Percentiles rank a stretch among this genome's conserved stretches.
phyloP scores from a whole-genome alignment of 2,888 invertebrate genomes.

The Drosophila kanekoi region DNA sequence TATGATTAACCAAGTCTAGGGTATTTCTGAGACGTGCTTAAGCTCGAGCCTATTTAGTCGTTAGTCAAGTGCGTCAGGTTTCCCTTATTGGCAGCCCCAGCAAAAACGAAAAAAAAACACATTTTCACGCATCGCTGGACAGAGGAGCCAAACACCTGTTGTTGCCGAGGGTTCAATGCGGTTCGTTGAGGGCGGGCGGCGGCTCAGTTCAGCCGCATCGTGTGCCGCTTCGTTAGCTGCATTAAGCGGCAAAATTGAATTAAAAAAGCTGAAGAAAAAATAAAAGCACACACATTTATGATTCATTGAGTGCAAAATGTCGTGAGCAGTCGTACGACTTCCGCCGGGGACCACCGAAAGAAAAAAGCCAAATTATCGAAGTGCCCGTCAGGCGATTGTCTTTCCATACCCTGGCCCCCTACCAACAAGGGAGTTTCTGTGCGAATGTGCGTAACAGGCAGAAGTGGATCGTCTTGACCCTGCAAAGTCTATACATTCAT shows the following conservation, averaged over 20 bases:
- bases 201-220: constrained; percentile 9
- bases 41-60: constrained; percentile 2
- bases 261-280: constrained; percentile 29
- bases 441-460: too few species aligned
- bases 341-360: constrained; percentile 44
- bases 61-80: too few species aligned
- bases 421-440: too few species aligned
- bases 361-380: constrained; percentile 35
- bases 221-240: constrained; percentile 63
- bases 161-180: constrained; percentile 29
- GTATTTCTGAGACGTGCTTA: constrained; percentile 11
- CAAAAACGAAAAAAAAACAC: constrained; percentile 19
- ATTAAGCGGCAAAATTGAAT: constrained; percentile 64
- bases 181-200: constrained; percentile 1
- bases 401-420: neutral
- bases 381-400: constrained; percentile 35
- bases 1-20: constrained; percentile 1
- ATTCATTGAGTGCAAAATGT: constrained; percentile 73
- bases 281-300: constrained; percentile 48
- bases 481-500: too few species aligned
- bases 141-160: constrained; percentile 67
- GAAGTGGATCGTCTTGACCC: too few species aligned
- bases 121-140: constrained; percentile 61
- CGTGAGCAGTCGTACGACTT: constrained; percentile 60
- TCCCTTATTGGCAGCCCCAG: constrained; percentile 23